phyloP scores from a whole-genome alignment of 2,797 vertebrate species.

The Phataginus tricuspis region DNA sequence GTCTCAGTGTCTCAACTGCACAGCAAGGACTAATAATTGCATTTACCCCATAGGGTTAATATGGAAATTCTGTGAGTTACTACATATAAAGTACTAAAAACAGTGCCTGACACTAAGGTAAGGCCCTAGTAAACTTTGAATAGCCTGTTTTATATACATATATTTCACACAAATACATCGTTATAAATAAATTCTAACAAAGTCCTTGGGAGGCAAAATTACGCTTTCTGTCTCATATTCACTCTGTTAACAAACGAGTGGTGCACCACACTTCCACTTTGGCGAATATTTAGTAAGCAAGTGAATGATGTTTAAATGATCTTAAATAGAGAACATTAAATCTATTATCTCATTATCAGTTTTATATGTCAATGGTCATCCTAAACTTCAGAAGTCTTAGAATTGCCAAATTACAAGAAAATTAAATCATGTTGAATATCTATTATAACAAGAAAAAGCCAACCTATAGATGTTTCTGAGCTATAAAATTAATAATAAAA shows the following conservation, averaged over 20 bases:
- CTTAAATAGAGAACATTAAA: conserved; percentile 5
- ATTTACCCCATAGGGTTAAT: neutral
- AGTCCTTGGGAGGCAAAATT: neutral
- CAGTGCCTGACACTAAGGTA: neutral
- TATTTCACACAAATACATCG: neutral
- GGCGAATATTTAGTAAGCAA: neutral
- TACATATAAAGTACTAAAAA: neutral
- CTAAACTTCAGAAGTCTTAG: neutral
- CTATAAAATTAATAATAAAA: neutral
- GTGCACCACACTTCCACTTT: neutral
- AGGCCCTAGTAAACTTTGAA: neutral
- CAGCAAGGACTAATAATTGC: neutral
- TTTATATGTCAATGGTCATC: neutral
- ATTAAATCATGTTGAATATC: conserved; percentile 34
- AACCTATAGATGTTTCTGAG: neutral
- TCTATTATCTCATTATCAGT: conserved; percentile 5
- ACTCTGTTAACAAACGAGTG: neutral
- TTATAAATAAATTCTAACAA: neutral
- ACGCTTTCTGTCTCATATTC: neutral
- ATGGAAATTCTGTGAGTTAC: neutral
- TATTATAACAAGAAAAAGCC: conserved; percentile 25
- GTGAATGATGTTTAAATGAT: neutral
- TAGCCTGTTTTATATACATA: neutral
- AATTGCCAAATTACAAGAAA: conserved; percentile 15
- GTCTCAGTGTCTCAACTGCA: neutral